Conservation (phyloP, 2,797 vertebrate species). For the Anguilla obscura region DNA sequence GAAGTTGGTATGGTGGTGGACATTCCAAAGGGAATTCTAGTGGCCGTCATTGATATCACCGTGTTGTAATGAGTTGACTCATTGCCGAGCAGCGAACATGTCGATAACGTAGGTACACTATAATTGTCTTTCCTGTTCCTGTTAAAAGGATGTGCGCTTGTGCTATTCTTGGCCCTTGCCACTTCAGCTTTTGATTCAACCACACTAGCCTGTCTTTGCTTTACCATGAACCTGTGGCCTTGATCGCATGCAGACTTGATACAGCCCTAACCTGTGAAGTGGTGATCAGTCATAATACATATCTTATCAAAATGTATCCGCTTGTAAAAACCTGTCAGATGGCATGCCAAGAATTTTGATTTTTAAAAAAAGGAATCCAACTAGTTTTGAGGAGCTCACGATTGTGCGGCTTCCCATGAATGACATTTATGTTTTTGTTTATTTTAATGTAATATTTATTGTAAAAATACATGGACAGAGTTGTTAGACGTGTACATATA, state of each 20-base stretch:
- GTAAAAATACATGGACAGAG: background rate
- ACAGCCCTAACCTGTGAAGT: background rate
- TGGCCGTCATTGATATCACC: background rate
- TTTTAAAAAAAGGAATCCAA: background rate
- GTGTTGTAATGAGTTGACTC: background rate
- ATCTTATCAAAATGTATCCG: background rate
- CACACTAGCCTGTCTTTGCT: background rate
- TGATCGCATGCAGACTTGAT: background rate
- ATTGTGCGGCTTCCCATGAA: background rate
- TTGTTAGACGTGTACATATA: background rate
- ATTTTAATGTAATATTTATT: background rate
- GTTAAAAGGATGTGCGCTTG: background rate
- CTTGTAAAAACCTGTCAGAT: background rate
- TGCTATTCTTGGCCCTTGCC: background rate
- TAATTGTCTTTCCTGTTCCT: background rate
- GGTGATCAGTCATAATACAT: background rate
- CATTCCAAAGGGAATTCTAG: background rate
- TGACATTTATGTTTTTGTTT: background rate
- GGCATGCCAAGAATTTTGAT: background rate
- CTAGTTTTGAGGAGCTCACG: background rate
- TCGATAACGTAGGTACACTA: background rate
- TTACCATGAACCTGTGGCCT: background rate
- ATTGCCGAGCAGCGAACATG: background rate
- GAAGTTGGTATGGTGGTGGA: background rate
- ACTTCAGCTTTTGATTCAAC: background rate